Evolutionary conservation across 2,113 vertebrate species (phyloP), one percentile per base, ranked within the genome.

Genomic region (Percina caprodes): DNA sequence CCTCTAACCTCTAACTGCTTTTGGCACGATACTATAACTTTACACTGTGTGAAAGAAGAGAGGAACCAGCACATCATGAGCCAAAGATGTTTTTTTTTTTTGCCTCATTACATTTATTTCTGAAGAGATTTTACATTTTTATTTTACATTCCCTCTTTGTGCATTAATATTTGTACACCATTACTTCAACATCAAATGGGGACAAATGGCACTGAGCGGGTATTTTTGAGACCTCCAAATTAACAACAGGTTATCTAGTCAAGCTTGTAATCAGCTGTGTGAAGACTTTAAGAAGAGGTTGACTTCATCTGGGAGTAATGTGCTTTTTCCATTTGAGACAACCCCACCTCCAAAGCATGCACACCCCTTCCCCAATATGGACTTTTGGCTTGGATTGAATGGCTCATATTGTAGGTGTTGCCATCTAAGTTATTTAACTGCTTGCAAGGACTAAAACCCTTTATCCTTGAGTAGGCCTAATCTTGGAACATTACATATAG

Each of bases 361-460:
- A 80, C 78, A 76, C 45, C 1, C 63, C 42, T 62, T 67, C 59
- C 23, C 30, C 62, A 70, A 42, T 26, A 79, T 13, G 48, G 24
- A 71, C 10, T 23, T 81, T 79, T 69, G 61, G 66, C 79, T 71
- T 76, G 56, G 83, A 80, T 52, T 68, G 52, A 89, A 68, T 52
- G 71, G 60, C 81, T 80, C 48, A 62, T 69, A 71, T 56, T 85
- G 74, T 90, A 91, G 90, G 89, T 93, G 91, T 94, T 91, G 84
- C 85, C 75, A 65, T 78, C 88, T 78, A 77, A 80, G 69, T 63
- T 59, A 63, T 91, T 92, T n/a, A 91, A 86, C 70, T 85, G 14
- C 74, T 91, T 92, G 91, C 94, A 94, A 80, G 8, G 12, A 79
- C 76, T 84, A 55, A 91, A 86, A 84, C 49, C 42, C 55, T 39